phyloP scores from a whole-genome alignment of 1,140 invertebrate species.

The Diorhabda carinulata region DNA sequence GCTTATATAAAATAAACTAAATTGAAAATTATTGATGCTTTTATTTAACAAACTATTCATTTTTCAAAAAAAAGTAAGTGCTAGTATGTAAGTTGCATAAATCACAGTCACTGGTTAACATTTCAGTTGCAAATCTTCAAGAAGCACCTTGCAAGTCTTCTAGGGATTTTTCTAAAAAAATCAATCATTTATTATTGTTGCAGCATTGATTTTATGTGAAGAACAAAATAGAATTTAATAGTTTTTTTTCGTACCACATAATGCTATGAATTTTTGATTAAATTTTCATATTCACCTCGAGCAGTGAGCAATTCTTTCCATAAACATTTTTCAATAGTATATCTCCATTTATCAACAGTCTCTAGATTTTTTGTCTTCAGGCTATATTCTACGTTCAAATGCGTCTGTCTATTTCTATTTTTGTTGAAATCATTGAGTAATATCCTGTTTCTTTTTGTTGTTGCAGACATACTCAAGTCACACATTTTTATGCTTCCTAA shows the following conservation, averaged over 20 bases:
- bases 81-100: neutral
- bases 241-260: neutral
- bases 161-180: neutral
- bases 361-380: conserved; percentile 14
- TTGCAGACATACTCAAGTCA: conserved; percentile 5
- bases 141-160: neutral
- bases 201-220: no score
- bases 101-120: neutral
- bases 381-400: conserved; percentile 8
- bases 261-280: neutral
- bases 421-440: conserved; percentile 13
- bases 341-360: conserved; percentile 5
- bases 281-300: neutral
- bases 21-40: conserved; percentile 1
- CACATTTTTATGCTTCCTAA: conserved; percentile 14
- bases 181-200: no score
- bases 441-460: neutral
- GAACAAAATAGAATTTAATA: no score
- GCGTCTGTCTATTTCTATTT: conserved; percentile 2
- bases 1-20: conserved; percentile 6
- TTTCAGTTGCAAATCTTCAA: neutral
- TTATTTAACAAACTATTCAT: neutral
- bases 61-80: neutral
- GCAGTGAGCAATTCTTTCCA: conserved; percentile 10
- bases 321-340: conserved; percentile 16